phyloP scores from a whole-genome alignment of 2,797 vertebrate genomes.

The Otus scops region DNA sequence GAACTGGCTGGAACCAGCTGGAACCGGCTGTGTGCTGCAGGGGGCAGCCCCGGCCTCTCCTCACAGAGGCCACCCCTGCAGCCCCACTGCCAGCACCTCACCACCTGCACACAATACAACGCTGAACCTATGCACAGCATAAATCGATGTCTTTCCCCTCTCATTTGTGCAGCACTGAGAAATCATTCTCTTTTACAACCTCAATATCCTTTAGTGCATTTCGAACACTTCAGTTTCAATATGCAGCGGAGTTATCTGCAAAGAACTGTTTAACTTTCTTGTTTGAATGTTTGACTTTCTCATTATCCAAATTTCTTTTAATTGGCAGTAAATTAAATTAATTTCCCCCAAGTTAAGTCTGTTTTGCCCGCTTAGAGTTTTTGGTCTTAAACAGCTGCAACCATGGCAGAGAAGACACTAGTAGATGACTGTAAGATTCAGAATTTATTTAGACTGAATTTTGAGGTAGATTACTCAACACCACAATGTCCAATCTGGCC shows the following conservation, averaged over 20 bases:
- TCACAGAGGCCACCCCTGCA: neutral
- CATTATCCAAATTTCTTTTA: neutral
- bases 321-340: neutral
- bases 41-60: neutral
- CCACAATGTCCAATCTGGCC: neutral
- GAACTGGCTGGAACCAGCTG: too few species aligned
- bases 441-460: neutral
- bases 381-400: neutral
- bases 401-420: neutral
- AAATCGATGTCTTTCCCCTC: neutral
- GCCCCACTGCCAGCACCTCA: neutral
- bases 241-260: neutral
- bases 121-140: too few species aligned
- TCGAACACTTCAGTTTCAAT: neutral
- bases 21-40: accelerated
- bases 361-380: neutral
- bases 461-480: neutral
- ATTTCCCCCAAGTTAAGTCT: neutral
- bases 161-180: neutral
- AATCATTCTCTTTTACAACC: neutral
- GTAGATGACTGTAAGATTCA: neutral
- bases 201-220: neutral
- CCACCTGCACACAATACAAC: accelerated
- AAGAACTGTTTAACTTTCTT: neutral
- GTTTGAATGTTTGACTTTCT: neutral